A percentile compares a stretch with the other conserved stretches of the same genome.
Conservation (phyloP, 2,888 invertebrate species). For the Saturnia japonica region DNA sequence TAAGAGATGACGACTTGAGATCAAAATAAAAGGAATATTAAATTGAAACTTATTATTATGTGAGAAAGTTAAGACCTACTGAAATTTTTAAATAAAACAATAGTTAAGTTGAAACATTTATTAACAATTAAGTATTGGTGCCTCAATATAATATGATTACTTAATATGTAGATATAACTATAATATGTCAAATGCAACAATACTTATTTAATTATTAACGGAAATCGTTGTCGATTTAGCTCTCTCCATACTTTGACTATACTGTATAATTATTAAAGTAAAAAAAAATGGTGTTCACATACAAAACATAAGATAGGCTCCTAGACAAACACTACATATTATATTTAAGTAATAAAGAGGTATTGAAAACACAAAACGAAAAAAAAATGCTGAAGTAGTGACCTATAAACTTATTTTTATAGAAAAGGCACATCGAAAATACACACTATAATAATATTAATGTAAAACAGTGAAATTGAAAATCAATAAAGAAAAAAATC, state of each 20-base stretch:
- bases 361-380: neutral
- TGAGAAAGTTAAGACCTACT: constrained; percentile 4
- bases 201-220: constrained; percentile 7
- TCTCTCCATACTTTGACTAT: constrained; percentile 1
- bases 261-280: neutral
- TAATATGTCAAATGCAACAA: constrained; percentile 22
- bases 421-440: constrained; percentile 10
- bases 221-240: neutral
- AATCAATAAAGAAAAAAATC: neutral
- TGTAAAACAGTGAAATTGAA: neutral
- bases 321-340: neutral
- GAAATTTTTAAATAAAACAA: constrained; percentile 23
- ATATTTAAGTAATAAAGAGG: constrained; percentile 6
- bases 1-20: neutral
- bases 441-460: constrained; percentile 3
- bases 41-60: neutral
- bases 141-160: constrained; percentile 50
- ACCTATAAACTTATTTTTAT: neutral
- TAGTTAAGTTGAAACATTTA: constrained; percentile 41
- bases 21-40: neutral
- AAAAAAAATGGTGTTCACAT: neutral
- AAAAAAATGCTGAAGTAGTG: constrained; percentile 6
- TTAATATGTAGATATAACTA: constrained; percentile 23
- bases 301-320: neutral
- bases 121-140: constrained; percentile 69